Conservation (phyloP, 2,113 vertebrate species). For the Sialia sialis region DNA sequence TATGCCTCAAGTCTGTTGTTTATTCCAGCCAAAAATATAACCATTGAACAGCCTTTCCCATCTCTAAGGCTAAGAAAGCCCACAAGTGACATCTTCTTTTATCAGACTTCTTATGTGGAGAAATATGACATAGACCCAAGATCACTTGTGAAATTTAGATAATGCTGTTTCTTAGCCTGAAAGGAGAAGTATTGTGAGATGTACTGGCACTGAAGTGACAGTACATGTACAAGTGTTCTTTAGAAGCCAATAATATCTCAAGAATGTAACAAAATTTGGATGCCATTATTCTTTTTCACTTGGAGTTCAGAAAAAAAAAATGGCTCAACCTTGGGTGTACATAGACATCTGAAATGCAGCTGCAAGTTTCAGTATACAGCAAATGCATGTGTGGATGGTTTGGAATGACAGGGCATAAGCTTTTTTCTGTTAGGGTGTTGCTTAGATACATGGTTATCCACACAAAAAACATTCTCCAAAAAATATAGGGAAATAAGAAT, state of each 20-base stretch:
- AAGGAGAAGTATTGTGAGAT: not conserved
- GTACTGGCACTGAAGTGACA: not conserved
- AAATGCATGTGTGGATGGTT: not conserved
- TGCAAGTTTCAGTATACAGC: not conserved
- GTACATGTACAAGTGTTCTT: not conserved
- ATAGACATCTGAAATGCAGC: not conserved
- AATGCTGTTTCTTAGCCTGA: not conserved
- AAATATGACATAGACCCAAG: not conserved
- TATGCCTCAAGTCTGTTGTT: not conserved
- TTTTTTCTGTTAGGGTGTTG: slow-evolving; percentile 14
- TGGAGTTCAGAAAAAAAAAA: not conserved
- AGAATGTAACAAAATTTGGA: not conserved
- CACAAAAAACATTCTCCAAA: not conserved
- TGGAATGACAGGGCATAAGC: not conserved
- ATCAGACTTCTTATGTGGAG: not conserved
- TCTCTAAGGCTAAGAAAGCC: not conserved
- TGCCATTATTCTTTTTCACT: not conserved
- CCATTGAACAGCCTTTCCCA: not conserved
- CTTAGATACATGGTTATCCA: slow-evolving; percentile 36
- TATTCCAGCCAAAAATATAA: not conserved
- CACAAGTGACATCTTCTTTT: not conserved
- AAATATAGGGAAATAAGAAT: not conserved
- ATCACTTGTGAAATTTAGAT: not conserved
- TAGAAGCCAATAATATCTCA: not conserved
- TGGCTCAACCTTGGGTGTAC: not conserved